phyloP scores from a whole-genome alignment of 2,888 invertebrate species.

The Silvanus unidentatus region DNA sequence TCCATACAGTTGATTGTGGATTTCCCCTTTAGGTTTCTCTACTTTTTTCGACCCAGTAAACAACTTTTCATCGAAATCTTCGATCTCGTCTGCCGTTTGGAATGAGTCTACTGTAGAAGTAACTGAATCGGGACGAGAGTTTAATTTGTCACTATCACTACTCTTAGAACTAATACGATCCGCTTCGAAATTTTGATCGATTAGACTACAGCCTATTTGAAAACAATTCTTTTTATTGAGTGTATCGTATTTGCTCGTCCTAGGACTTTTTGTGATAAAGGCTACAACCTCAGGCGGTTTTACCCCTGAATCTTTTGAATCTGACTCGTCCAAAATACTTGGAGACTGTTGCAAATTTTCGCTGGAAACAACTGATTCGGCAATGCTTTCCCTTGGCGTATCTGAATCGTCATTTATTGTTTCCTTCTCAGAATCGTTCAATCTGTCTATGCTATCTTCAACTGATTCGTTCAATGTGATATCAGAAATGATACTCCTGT shows the following conservation, averaged over 20 bases:
- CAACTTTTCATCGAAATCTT: conserved; percentile 28
- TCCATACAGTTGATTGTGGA: conserved; percentile 28
- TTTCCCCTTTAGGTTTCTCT: conserved; percentile 15
- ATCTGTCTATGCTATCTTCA: no score
- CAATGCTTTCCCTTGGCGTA: no score
- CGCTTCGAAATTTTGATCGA: conserved; percentile 20
- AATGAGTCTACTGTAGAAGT: conserved; percentile 23
- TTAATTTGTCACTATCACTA: conserved; percentile 10
- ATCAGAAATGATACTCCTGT: no score
- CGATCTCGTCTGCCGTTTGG: conserved; percentile 25
- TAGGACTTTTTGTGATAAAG: conserved; percentile 29
- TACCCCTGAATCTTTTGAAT: no score
- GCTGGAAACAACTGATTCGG: no score
- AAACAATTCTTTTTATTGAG: conserved; percentile 31
- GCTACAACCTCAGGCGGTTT: conserved; percentile 34
- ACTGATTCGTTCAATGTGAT: no score
- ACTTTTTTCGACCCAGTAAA: conserved; percentile 24
- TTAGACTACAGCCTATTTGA: conserved; percentile 30
- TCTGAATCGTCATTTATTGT: no score
- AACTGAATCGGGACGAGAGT: conserved; percentile 22
- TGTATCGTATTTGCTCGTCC: conserved; percentile 26
- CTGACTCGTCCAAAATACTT: conserved; percentile 10
- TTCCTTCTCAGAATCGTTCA: no score
- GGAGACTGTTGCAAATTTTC: no score
- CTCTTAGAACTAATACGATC: conserved; percentile 16